A percentile compares a stretch with the other conserved stretches of the same genome.
These are phyloP conservation scores for Catostylus mosaicus DNA, from an alignment of 30 jellyfish, hydroid and myxozoan species.

Conservation along the genomic window DNA sequence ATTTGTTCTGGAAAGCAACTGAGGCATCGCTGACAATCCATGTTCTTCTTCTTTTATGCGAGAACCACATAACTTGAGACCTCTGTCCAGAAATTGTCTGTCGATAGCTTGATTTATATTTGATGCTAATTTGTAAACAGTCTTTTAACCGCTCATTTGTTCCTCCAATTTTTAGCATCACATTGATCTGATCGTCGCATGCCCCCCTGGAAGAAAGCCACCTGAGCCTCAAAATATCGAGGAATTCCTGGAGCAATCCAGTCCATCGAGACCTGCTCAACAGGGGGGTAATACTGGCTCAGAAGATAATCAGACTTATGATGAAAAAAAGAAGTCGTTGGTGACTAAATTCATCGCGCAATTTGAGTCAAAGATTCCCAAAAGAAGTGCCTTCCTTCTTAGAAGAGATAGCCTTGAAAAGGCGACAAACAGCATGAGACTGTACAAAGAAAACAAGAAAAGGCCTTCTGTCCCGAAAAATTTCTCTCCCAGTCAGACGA, in stretches of 20 bases:
- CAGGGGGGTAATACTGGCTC: neutral
- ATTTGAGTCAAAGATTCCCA: conserved; percentile 54
- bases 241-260: conserved; percentile 8
- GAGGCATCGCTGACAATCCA: too few species aligned
- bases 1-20: too few species aligned
- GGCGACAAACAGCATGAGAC: conserved; percentile 56
- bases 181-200: conserved; percentile 88
- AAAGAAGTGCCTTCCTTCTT: conserved; percentile 16
- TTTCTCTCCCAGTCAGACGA: neutral
- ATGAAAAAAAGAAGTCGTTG: conserved; percentile 8
- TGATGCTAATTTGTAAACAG: too few species aligned
- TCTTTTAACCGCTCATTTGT: neutral
- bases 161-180: conserved; percentile 42
- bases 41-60: too few species aligned
- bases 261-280: neutral
- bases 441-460: conserved; percentile 46
- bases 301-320: conserved; percentile 4
- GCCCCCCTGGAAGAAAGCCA: conserved; percentile 92
- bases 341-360: conserved; percentile 58
- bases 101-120: too few species aligned
- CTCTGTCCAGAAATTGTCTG: too few species aligned
- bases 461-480: conserved; percentile 9
- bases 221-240: conserved; percentile 66
- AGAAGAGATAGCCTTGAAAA: conserved; percentile 61
- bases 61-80: too few species aligned